Conservation (phyloP, 2,797 vertebrate genomes). For the Argya squamiceps region DNA sequence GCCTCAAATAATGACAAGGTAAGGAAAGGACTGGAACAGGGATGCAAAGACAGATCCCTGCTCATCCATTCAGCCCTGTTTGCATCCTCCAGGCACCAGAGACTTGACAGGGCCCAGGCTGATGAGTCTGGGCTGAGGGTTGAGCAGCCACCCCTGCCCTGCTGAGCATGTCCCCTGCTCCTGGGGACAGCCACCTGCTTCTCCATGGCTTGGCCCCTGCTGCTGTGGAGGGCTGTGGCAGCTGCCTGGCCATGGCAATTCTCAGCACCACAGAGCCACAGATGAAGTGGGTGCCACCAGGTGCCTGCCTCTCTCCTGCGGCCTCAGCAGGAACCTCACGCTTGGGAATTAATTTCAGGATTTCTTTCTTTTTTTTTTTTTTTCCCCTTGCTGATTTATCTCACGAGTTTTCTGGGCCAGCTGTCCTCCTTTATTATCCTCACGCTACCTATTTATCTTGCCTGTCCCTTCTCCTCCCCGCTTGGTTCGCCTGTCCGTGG, state of each 20-base stretch:
- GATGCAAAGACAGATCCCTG: background rate
- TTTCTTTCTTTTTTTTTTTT: too few species aligned
- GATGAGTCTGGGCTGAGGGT: rapidly evolving
- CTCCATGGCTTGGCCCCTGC: background rate
- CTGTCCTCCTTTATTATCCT: conserved; percentile 59
- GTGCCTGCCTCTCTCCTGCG: background rate
- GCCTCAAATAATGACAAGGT: rapidly evolving
- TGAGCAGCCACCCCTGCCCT: background rate
- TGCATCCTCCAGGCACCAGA: background rate
- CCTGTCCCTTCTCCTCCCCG: background rate
- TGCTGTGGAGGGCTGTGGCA: background rate
- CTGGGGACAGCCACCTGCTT: background rate
- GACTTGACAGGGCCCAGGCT: rapidly evolving
- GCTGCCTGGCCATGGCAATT: background rate
- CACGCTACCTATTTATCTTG: conserved; percentile 6
- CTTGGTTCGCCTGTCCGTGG: background rate
- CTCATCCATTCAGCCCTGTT: background rate
- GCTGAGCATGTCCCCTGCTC: background rate
- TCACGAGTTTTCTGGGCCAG: conserved; percentile 60
- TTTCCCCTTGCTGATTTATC: background rate
- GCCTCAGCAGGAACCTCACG: background rate
- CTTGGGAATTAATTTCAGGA: background rate
- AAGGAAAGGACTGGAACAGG: background rate
- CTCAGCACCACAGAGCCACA: rapidly evolving
- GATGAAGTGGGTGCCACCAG: rapidly evolving